Percentiles rank a stretch among this genome's conserved stretches.
Conservation (phyloP, 2,797 vertebrate genomes). For the Dallia pectoralis region DNA sequence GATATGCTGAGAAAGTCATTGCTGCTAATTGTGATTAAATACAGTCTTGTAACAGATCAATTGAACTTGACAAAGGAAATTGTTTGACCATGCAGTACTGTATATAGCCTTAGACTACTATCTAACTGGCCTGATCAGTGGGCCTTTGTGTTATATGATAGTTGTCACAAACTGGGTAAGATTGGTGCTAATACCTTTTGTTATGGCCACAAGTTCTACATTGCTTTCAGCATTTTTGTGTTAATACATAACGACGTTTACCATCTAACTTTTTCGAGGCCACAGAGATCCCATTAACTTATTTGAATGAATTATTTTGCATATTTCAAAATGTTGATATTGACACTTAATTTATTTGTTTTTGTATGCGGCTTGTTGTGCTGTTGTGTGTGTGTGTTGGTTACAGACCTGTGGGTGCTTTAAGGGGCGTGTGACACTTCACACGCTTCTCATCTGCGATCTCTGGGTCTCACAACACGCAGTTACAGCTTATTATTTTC, state of each 20-base stretch:
- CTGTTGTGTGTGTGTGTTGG: no score
- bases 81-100: not conserved
- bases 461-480: no score
- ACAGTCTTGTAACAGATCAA: not conserved
- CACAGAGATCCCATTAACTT: no score
- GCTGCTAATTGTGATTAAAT: not conserved
- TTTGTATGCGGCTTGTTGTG: no score
- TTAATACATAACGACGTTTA: not conserved
- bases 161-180: not conserved
- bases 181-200: not conserved
- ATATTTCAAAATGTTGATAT: no score
- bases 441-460: no score
- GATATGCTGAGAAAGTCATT: not conserved
- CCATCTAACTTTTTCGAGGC: not conserved
- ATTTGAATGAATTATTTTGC: no score
- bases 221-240: not conserved
- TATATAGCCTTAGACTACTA: not conserved
- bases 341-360: no score
- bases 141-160: not conserved
- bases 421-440: no score
- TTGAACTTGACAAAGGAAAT: not conserved
- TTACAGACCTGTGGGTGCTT: no score
- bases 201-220: not conserved
- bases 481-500: no score
- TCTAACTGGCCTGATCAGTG: not conserved